Conservation (phyloP, 2,888 invertebrate species). For the Elgonia sp. region DNA sequence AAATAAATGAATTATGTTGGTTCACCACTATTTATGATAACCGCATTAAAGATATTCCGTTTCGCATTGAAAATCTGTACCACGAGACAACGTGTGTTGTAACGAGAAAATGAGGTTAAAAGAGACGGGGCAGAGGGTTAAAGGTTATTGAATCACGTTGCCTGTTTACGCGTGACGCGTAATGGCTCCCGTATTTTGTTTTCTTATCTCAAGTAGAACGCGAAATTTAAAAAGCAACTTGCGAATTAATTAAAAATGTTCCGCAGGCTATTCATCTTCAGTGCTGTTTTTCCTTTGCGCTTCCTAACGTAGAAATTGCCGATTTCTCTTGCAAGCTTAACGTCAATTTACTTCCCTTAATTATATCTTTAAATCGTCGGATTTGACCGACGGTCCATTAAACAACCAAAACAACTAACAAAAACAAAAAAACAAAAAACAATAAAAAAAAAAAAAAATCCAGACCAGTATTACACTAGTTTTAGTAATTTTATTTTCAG, state of each 20-base stretch:
- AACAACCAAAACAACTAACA: too few species aligned
- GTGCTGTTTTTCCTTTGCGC: not conserved
- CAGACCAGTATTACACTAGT: too few species aligned
- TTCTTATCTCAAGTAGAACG: slow-evolving; percentile 50
- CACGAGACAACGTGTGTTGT: slow-evolving; percentile 51
- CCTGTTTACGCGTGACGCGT: slow-evolving; percentile 79
- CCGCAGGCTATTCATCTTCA: slow-evolving; percentile 21
- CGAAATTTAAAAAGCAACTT: slow-evolving; percentile 55
- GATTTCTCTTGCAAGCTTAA: slow-evolving; percentile 32
- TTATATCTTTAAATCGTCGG: too few species aligned
- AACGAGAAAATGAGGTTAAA: slow-evolving; percentile 66
- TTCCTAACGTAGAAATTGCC: not conserved
- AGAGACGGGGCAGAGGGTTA: slow-evolving; percentile 43
- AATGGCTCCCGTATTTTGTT: slow-evolving; percentile 72
- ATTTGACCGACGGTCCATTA: too few species aligned
- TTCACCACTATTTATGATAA: slow-evolving; percentile 33
- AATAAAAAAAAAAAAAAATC: too few species aligned
- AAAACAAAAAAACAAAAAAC: too few species aligned
- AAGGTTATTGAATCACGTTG: slow-evolving; percentile 82
- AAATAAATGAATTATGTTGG: slow-evolving; percentile 34
- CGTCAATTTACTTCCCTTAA: not conserved
- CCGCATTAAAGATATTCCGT: slow-evolving; percentile 35
- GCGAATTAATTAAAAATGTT: slow-evolving; percentile 65
- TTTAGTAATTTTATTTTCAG: too few species aligned
- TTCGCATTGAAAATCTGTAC: slow-evolving; percentile 46